Conservation (phyloP, 2,888 invertebrate genomes). For the Drosophila fulvimacula region DNA sequence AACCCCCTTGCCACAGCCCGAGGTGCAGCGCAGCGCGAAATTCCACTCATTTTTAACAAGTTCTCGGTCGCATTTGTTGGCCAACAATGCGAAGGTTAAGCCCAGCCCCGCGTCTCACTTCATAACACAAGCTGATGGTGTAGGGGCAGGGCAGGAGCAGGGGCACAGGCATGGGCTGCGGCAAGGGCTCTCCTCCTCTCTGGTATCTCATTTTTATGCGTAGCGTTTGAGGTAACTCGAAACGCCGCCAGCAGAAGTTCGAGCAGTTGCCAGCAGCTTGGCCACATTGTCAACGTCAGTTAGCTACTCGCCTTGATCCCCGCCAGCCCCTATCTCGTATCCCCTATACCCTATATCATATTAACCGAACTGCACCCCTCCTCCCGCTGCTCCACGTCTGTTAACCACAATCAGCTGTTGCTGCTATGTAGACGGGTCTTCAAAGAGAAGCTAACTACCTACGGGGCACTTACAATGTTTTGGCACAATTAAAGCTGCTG, state of each 20-base stretch:
- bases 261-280: conserved; percentile 46
- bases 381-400: not conserved
- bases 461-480: conserved; percentile 73
- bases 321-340: not conserved
- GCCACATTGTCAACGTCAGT: conserved; percentile 71
- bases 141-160: conserved; percentile 2
- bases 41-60: conserved; percentile 81
- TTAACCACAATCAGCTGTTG: conserved; percentile 70
- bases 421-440: conserved; percentile 41
- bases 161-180: not conserved
- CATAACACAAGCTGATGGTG: conserved; percentile 57
- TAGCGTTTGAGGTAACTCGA: conserved; percentile 69
- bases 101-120: conserved; percentile 53
- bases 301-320: conserved; percentile 19
- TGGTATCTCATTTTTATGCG: conserved; percentile 53
- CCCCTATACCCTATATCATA: conserved; percentile 1
- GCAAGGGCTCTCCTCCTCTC: conserved; percentile 32
- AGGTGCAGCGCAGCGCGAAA: conserved; percentile 81
- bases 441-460: conserved; percentile 62
- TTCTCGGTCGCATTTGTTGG: conserved; percentile 76
- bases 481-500: conserved; percentile 76
- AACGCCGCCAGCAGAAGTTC: conserved; percentile 63
- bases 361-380: no score
- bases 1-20: conserved; percentile 27
- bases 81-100: conserved; percentile 76